A percentile compares a stretch with the other conserved stretches of the same genome.
These are phyloP conservation scores for Stegastes partitus DNA, from an alignment of 2,113 vertebrate species.

Conservation along the genomic window DNA sequence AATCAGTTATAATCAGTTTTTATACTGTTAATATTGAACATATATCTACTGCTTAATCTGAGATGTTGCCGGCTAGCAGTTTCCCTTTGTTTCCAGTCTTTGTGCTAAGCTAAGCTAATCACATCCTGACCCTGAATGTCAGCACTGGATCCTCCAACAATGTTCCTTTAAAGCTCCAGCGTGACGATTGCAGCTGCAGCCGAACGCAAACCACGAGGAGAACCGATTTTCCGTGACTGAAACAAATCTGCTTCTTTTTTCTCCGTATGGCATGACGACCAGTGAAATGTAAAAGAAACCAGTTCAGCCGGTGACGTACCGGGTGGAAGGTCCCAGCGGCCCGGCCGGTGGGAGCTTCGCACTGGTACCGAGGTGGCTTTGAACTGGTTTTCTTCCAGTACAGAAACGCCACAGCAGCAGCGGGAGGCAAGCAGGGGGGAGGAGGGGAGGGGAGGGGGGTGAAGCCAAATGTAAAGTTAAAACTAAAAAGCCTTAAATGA, in stretches of 20 bases:
- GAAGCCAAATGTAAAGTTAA: constrained; percentile 81
- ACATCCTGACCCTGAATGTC: not conserved
- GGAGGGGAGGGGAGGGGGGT: constrained; percentile 1
- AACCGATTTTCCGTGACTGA: constrained; percentile 41
- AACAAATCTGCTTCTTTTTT: constrained; percentile 55
- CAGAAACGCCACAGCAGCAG: constrained; percentile 58
- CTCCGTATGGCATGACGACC: constrained; percentile 72
- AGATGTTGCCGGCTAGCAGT: not conserved
- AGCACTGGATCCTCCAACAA: too few relatives aligned
- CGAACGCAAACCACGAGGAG: constrained; percentile 27
- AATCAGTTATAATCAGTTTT: constrained; percentile 19
- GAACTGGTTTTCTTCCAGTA: constrained; percentile 62
- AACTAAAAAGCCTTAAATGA: constrained; percentile 84
- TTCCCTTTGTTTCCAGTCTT: constrained; percentile 16
- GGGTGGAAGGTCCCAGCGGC: not conserved
- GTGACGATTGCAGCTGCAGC: constrained; percentile 60
- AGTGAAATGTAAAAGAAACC: constrained; percentile 74
- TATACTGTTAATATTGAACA: too few relatives aligned
- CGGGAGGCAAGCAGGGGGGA: not conserved
- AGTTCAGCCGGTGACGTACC: constrained; percentile 39
- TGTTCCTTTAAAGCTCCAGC: too few relatives aligned
- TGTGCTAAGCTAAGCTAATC: not conserved
- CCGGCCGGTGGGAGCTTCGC: too few relatives aligned
- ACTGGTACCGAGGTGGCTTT: constrained; percentile 18
- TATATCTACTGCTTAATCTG: not conserved